Base-by-base conservation (phyloP, 2,888 invertebrate species). In the Caenorhabditis virilis region DNA sequence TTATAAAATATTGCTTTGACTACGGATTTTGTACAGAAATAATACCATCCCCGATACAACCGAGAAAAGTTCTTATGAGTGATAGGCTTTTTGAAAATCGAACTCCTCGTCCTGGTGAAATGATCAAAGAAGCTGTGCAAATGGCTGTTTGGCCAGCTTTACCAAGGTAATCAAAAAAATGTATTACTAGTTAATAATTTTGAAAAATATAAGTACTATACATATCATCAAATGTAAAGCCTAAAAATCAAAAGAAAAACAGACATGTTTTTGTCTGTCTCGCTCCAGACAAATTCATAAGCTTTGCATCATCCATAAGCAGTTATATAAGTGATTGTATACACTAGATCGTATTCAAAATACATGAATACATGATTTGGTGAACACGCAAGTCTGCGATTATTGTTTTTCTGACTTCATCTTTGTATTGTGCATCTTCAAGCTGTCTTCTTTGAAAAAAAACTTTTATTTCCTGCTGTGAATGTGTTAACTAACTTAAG, bases 101-200 rank as follows among this genome's bases (percentile, higher is more conserved):
- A 15, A 54, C 58, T 5, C 76, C 73, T 11, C 41, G 69, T 36
- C 72, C 76, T 0, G 73, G 69, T 13, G 71, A 69, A 43, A 73
- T 71, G 66, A 72, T 76, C 33, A 69, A 69, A 39, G 73, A 76
- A 43, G 72, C 72, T 11, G 76, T 68, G 11, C 73, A 72, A 30
- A 72, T 76, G 69, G 76, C 72, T 11, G 76, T 76, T 5, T 76
- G 75, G 75, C 75, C 75, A 9, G 75, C 75, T 18, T 47, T 75
- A 25, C 75, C 75, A 22, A 75, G 75, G 75, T n/a, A n/a, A n/a
- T n/a, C n/a, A n/a, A n/a, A n/a, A n/a, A n/a, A n/a, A n/a, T n/a
- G n/a, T n/a, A n/a, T n/a, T n/a, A n/a, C n/a, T n/a, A n/a, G n/a
- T n/a, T n/a, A n/a, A n/a, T n/a, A n/a, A n/a, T n/a, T n/a, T n/a